These are phyloP conservation scores for Neuroterus valhalla DNA, from an alignment of 1,140 invertebrate genomes.

Conservation along the genomic window DNA sequence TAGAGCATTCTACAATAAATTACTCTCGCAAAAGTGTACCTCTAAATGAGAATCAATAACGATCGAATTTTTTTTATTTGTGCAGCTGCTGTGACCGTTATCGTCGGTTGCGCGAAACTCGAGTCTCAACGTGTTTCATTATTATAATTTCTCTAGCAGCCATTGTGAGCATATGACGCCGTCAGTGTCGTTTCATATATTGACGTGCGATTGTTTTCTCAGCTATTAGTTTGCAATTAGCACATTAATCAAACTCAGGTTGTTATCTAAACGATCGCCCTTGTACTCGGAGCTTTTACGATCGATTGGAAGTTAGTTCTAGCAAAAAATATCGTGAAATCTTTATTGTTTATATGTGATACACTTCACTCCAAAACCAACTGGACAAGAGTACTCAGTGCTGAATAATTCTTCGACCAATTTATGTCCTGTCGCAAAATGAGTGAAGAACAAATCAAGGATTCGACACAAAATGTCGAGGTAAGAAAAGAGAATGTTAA, in stretches of 20 bases:
- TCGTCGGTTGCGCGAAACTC: too few species aligned
- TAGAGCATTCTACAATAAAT: too few species aligned
- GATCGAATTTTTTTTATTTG: too few species aligned
- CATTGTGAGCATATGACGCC: constrained; percentile 3
- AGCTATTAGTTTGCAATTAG: neutral
- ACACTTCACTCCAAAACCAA: neutral
- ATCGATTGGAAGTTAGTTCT: neutral
- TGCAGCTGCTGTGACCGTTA: too few species aligned
- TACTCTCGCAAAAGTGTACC: too few species aligned
- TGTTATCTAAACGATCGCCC: neutral
- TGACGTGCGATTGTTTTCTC: neutral
- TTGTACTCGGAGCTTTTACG: neutral
- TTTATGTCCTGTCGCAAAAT: constrained; percentile 50
- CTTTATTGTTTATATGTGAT: neutral
- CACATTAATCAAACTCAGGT: neutral
- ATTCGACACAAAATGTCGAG: constrained; percentile 60
- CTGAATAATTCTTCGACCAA: neutral
- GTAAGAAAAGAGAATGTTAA: constrained; percentile 41
- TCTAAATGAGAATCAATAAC: too few species aligned
- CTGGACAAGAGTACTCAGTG: neutral
- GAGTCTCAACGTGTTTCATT: too few species aligned
- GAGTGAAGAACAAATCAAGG: constrained; percentile 67
- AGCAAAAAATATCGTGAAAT: neutral
- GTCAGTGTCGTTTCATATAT: neutral
- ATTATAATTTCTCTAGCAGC: too few species aligned